Base-by-base conservation (phyloP, 1,140 invertebrate genomes). In the Pseudobourletiella spinata region DNA sequence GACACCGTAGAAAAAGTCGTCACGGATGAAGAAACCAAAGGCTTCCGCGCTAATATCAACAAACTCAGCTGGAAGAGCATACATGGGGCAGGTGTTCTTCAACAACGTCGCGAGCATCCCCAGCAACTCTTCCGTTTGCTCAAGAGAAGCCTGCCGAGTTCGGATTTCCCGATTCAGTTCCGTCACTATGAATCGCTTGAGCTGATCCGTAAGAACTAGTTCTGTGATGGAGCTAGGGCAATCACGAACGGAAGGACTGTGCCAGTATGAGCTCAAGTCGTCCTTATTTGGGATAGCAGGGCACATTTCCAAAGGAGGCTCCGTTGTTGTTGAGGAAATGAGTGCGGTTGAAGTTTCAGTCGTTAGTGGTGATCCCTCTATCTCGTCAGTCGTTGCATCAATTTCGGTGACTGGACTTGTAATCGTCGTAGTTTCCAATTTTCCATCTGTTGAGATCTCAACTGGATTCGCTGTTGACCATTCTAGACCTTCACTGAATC, bases 1-100 rank as follows among this genome's bases (percentile, higher is more conserved):
- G 29, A 67, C 54, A 0, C 65, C 65, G 46, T 67, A 67, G 32
- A 67, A 67, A 44, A 67, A 63, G 48, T 67, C 65, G n/a, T 67
- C 65, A 16, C 35, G 43, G 0, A 61, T 22, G 32, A 67, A 63
- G 42, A 58, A 60, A 0, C 26, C 20, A 55, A 67, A 67, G 2
- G 65, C 65, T n/a, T 60, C 44, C 3, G 55, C 35, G 14, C 50
- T 46, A 18, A 60, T 59, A n/a, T 50, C 39, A 16, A 67, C 26
- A 48, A 63, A 63, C 16, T 57, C 57, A 3, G 43, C 6, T 15
- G 59, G 18, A 1, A 67, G 61, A 22, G 51, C 51, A 22, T 63
- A 43, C 2, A 22, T 3, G 0, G 61, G 51, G 32, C 65, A 67
- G 22, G 61, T 63, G 2, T 22, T 50, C 15, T 55, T 44, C 42